These are phyloP conservation scores for Chanos chanos DNA, from an alignment of 2,797 vertebrate species.

Conservation along the genomic window DNA sequence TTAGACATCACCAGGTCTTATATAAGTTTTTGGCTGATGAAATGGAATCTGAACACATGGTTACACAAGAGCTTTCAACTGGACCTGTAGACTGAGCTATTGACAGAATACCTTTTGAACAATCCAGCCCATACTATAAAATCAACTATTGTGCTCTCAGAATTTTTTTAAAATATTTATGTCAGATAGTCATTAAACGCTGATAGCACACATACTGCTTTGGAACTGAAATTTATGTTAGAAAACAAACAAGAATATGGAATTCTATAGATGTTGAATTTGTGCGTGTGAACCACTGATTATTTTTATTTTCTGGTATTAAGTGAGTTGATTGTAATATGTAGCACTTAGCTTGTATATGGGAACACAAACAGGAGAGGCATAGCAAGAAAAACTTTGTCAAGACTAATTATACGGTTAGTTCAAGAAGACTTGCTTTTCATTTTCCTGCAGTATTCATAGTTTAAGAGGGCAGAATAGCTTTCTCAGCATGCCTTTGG, in stretches of 20 bases:
- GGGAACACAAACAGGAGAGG: slow-evolving; percentile 4
- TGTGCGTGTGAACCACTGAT: background rate
- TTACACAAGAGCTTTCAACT: no score
- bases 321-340: background rate
- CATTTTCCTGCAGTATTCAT: slow-evolving; percentile 19
- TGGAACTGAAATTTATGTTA: slow-evolving; percentile 4
- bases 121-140: no score
- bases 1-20: no score
- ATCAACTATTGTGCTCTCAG: no score
- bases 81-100: no score
- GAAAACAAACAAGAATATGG: slow-evolving; percentile 2
- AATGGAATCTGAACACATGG: no score
- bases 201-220: background rate
- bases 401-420: slow-evolving; percentile 11
- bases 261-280: slow-evolving; percentile 13
- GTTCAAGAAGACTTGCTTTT: background rate
- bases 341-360: background rate
- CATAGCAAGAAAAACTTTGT: slow-evolving; percentile 20
- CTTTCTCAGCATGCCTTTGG: background rate
- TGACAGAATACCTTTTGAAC: no score
- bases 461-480: slow-evolving; percentile 4
- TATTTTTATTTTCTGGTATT: slow-evolving; percentile 9
- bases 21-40: no score
- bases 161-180: no score
- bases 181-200: no score